phyloP scores from a whole-genome alignment of 2,113 vertebrate genomes.

The Hydropotes inermis region DNA sequence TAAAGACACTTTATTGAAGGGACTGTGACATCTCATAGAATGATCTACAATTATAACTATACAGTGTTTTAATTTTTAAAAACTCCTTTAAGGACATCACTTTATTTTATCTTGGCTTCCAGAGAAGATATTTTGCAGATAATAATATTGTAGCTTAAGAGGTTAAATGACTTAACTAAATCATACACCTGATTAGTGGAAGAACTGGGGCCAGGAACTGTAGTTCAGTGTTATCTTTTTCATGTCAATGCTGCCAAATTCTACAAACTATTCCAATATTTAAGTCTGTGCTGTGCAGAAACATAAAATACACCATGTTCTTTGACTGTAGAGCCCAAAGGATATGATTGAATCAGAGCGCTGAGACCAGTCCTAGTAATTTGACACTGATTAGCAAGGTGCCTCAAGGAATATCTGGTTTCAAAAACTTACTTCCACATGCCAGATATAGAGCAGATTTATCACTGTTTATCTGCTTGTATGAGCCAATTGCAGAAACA shows the following conservation, averaged over 20 bases:
- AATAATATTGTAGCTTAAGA: not conserved
- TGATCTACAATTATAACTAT: not conserved
- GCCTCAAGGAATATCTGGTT: not conserved
- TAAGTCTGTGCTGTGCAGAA: not conserved
- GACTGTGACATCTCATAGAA: not conserved
- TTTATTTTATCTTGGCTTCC: not conserved
- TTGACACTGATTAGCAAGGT: not conserved
- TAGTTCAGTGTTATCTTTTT: not conserved
- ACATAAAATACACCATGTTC: not conserved
- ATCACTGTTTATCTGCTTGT: not conserved
- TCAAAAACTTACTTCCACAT: not conserved
- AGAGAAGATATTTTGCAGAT: not conserved
- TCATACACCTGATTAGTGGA: not conserved
- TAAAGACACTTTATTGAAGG: not conserved
- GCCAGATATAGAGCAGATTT: not conserved
- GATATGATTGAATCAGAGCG: not conserved
- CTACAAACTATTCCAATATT: not conserved
- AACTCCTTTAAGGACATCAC: not conserved
- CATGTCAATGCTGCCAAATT: not conserved
- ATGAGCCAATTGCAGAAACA: not conserved
- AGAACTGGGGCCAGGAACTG: not conserved
- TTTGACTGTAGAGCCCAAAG: not conserved
- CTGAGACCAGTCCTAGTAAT: not conserved
- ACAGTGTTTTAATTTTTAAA: constrained; percentile 11
- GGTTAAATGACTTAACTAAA: constrained; percentile 42